Evolutionary conservation across 2,797 vertebrate species (phyloP).

Genomic region (Spheniscus humboldti): DNA sequence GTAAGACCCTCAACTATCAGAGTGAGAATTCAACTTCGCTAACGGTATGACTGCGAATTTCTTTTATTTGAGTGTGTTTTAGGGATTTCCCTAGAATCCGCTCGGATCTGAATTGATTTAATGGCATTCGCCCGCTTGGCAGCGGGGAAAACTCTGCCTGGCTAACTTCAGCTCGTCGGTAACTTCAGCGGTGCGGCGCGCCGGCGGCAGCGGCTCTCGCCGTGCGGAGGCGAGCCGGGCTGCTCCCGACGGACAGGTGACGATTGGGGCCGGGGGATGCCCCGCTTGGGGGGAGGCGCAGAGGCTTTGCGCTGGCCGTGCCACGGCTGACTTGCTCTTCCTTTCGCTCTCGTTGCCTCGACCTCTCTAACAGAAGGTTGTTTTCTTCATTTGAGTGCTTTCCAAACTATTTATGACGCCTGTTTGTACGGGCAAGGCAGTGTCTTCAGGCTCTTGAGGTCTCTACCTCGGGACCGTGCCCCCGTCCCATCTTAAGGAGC

Average conservation of each 20-base stretch:
- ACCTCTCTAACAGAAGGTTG: constrained; percentile 3
- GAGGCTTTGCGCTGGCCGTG: neutral
- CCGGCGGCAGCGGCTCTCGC: neutral
- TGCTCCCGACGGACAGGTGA: constrained; percentile 7
- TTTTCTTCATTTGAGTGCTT: constrained; percentile 17
- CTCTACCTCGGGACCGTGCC: neutral
- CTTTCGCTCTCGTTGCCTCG: constrained; percentile 20
- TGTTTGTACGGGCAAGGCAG: neutral
- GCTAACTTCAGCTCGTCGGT: neutral
- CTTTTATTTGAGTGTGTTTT: constrained; percentile 28
- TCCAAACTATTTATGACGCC: neutral
- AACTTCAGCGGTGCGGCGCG: neutral
- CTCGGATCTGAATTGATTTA: constrained; percentile 45
- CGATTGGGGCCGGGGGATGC: neutral
- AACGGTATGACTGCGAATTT: constrained; percentile 19
- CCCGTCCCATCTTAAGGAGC: neutral
- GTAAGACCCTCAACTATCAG: constrained; percentile 18
- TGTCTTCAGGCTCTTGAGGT: constrained; percentile 40
- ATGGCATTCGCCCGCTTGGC: neutral
- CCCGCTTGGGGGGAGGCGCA: neutral
- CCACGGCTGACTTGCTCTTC: neutral
- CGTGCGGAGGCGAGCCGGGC: neutral
- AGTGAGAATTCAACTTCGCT: constrained; percentile 34
- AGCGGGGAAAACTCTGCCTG: constrained; percentile 21
- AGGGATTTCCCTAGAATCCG: constrained; percentile 23